Percentiles rank a stretch among this genome's conserved stretches.
These are phyloP conservation scores for Pachypsylla venusta DNA, from an alignment of 1,140 invertebrate species.

Conservation along the genomic window DNA sequence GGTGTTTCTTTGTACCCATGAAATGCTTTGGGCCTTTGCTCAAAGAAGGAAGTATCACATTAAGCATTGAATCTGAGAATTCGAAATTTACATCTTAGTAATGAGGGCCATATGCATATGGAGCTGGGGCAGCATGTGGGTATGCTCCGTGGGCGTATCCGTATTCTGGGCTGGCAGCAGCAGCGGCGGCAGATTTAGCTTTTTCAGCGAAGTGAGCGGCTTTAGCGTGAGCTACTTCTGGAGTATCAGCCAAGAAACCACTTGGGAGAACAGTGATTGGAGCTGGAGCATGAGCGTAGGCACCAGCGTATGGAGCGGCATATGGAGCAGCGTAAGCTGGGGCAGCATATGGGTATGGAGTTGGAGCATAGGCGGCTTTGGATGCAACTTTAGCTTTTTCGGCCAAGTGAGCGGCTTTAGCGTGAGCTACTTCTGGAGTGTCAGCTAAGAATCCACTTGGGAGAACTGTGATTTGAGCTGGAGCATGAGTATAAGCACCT, in stretches of 20 bases:
- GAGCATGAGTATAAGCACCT: neutral
- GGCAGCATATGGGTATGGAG: slow-evolving; percentile 23
- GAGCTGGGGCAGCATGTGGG: slow-evolving; percentile 10
- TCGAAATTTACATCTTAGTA: too few species aligned
- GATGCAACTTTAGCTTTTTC: slow-evolving; percentile 20
- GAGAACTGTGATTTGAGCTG: neutral
- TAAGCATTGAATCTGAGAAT: too few species aligned
- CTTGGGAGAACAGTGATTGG: slow-evolving; percentile 22
- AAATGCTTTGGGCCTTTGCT: too few species aligned
- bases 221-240: slow-evolving; percentile 35
- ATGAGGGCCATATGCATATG: too few species aligned
- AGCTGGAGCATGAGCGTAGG: slow-evolving; percentile 11
- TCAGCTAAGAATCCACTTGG: slow-evolving; percentile 25
- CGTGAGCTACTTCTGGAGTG: slow-evolving; percentile 40
- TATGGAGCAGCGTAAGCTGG: slow-evolving; percentile 24
- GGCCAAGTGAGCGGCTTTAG: slow-evolving; percentile 34
- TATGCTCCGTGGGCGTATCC: slow-evolving; percentile 9
- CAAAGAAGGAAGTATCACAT: neutral
- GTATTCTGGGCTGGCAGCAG: slow-evolving; percentile 23
- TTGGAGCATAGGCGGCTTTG: slow-evolving; percentile 9
- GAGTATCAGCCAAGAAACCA: slow-evolving; percentile 14
- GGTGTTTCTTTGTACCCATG: neutral
- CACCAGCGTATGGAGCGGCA: slow-evolving; percentile 22
- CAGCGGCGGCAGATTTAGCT: slow-evolving; percentile 20
- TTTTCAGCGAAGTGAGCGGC: slow-evolving; percentile 29